Evolutionary conservation across 2,113 vertebrate species (phyloP), one percentile per base, ranked within the genome.

Genomic region (Festucalex cinctus): DNA sequence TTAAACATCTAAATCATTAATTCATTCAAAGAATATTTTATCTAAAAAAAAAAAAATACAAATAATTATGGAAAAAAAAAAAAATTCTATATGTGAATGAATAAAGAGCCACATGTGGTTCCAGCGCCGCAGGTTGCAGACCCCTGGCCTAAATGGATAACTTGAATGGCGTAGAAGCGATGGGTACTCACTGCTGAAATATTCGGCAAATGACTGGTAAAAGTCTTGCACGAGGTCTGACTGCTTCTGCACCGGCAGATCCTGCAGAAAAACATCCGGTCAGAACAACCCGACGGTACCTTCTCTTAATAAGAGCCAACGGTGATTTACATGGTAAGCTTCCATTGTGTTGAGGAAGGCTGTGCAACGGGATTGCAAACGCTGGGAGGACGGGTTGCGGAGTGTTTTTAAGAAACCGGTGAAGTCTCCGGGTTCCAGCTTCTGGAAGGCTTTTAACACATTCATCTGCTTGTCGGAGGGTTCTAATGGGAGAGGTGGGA

Each of bases 271-370:
- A 64, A 64, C 5, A 56, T 4, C 10, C 1, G 12, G 16, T 63
- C 6, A 65, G 9, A 65, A 49, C 24, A 53, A 53, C 19, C 1
- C 10, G 10, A 49, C 5, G 1, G 22, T 37, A 16, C 3, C 8
- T 37, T 59, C 32, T 37, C 32, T 6, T 51, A 43, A 62, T 17
- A 62, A 17, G 39, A 36, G 9, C 36, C 6, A 58, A 39, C 13
- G 12, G 43, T 43, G 37, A 46, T 61, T 84, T 89, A 93, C 93
- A 78, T 90, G 88, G 61, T 90, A 91, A 35, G 91, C 86, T 60
- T 94, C 91, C 81, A 94, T 87, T 20, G 90, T 91, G 73, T 91
- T 91, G 69, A 94, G 90, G 73, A 93, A 93, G 62, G 90, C 83
- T 16, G 82, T 90, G 69, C 91, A 94, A 53, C 80, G 78, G 9